phyloP scores from a whole-genome alignment of 2,113 vertebrate genomes.

The Caretta caretta region DNA sequence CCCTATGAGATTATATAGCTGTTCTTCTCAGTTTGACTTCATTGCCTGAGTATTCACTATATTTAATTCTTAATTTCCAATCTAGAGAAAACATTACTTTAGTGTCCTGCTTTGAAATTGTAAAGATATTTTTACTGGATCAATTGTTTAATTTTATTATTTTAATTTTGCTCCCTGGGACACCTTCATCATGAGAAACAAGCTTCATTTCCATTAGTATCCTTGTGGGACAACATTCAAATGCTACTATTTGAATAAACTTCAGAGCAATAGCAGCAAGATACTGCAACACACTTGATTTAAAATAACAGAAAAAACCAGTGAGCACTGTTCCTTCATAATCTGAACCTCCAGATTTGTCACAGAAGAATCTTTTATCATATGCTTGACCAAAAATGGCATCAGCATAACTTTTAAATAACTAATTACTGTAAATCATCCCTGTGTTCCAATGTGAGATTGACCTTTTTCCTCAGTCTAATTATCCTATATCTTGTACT shows the following conservation, averaged over 20 bases:
- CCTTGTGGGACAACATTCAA: not conserved
- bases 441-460: not conserved
- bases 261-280: not conserved
- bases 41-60: conserved; percentile 29
- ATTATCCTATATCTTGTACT: not conserved
- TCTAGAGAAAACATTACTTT: not conserved
- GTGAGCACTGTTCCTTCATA: not conserved
- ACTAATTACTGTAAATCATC: not conserved
- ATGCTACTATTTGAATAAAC: not conserved
- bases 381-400: not conserved
- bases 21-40: not conserved
- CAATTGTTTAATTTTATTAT: conserved; percentile 7
- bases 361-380: not conserved
- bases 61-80: conserved; percentile 14
- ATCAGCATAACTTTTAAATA: not conserved
- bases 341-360: not conserved
- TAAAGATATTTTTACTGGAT: not conserved
- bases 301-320: not conserved
- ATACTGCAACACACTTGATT: not conserved
- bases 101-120: not conserved
- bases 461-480: not conserved
- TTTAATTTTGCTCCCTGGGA: not conserved
- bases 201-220: not conserved
- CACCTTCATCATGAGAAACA: not conserved
- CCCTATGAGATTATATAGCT: conserved; percentile 29